Conservation (phyloP, 2,888 invertebrate genomes). For the Petrolisthes manimaculis region DNA sequence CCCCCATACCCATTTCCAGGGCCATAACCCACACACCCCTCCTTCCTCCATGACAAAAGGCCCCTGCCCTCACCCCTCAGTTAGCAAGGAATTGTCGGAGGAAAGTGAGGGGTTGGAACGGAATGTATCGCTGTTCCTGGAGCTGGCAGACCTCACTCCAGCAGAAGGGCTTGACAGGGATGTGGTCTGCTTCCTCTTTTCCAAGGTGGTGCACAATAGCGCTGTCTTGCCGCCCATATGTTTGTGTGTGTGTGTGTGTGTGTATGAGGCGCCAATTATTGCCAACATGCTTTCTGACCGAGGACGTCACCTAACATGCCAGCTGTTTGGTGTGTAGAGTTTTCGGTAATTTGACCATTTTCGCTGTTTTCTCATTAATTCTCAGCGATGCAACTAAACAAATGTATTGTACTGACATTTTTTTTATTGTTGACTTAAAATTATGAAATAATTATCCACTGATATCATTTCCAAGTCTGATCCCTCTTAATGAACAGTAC, state of each 20-base stretch:
- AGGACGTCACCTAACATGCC: neutral
- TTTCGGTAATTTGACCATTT: neutral
- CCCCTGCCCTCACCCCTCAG: neutral
- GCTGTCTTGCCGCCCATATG: neutral
- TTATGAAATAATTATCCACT: too few species aligned
- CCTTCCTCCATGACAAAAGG: neutral
- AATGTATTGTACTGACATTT: too few species aligned
- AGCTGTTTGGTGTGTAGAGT: neutral
- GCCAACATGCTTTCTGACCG: neutral
- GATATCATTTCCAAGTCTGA: too few species aligned
- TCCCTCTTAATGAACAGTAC: too few species aligned
- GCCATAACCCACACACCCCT: neutral
- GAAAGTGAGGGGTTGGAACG: neutral
- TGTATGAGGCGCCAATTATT: neutral
- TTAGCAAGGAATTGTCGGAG: neutral
- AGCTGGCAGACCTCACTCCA: too few species aligned
- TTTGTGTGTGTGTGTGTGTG: slow-evolving; percentile 14
- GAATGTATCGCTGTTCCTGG: neutral
- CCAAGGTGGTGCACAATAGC: neutral
- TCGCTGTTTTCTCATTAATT: slow-evolving; percentile 11
- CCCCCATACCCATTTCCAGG: neutral
- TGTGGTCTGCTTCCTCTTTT: neutral
- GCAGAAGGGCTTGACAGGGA: neutral
- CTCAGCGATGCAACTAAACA: too few species aligned
- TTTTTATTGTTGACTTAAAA: too few species aligned